phyloP scores from a whole-genome alignment of 2,797 vertebrate species.

The Pantherophis vulpinus region DNA sequence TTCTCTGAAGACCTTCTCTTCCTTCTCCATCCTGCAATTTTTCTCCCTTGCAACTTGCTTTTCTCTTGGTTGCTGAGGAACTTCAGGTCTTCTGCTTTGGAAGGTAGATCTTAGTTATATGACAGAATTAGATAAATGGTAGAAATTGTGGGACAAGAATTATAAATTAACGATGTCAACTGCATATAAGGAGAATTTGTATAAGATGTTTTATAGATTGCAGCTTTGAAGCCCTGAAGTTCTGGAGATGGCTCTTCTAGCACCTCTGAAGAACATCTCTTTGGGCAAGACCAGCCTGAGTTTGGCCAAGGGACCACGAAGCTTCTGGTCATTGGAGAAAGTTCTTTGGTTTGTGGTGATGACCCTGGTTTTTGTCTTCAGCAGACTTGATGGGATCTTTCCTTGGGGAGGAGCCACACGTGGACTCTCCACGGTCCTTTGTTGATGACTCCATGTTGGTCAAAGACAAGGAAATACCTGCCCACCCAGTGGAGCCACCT shows the following conservation, averaged over 20 bases:
- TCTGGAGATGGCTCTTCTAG: not conserved
- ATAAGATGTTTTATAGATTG: no score
- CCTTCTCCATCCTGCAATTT: not conserved
- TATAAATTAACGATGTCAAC: no score
- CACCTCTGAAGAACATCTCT: not conserved
- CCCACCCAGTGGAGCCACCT: not conserved
- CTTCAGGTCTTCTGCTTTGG: not conserved
- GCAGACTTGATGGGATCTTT: not conserved
- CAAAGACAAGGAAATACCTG: conserved; percentile 8
- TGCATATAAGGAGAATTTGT: no score
- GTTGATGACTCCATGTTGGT: not conserved
- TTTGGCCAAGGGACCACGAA: not conserved
- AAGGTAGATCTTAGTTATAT: no score
- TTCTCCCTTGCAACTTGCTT: not conserved
- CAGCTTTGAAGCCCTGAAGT: not conserved
- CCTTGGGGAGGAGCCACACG: not conserved
- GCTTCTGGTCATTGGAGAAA: no score
- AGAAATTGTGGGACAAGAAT: no score
- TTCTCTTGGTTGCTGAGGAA: not conserved
- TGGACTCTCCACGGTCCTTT: not conserved
- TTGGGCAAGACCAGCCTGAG: not conserved
- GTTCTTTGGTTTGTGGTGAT: no score
- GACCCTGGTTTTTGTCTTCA: not conserved
- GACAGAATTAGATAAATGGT: no score
- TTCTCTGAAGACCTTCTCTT: not conserved